These are phyloP conservation scores for Lophura nycthemera DNA, from an alignment of 2,113 vertebrate species.

Conservation along the genomic window DNA sequence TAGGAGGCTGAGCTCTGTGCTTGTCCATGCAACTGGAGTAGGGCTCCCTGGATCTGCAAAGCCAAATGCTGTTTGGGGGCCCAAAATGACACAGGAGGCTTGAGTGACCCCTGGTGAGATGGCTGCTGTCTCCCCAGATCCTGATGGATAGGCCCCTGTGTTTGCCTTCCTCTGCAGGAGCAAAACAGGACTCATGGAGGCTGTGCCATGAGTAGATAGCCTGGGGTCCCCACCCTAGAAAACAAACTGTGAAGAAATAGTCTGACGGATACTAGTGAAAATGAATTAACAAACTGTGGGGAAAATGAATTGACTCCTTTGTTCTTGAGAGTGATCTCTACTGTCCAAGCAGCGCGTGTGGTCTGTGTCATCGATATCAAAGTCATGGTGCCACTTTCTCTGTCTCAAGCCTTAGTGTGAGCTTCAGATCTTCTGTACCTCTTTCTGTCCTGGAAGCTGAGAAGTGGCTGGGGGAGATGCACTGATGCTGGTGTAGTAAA, in stretches of 20 bases:
- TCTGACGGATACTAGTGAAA: background rate
- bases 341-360: background rate
- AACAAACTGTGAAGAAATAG: background rate
- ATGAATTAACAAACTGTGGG: background rate
- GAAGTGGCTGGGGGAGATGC: background rate
- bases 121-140: background rate
- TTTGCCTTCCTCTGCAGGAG: background rate
- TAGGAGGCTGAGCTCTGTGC: rapidly evolving
- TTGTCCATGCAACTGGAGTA: rapidly evolving
- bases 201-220: background rate
- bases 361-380: background rate
- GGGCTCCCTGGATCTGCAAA: rapidly evolving
- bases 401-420: background rate
- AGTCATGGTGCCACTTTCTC: background rate
- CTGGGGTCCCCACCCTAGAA: background rate
- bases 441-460: background rate
- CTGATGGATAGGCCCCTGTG: background rate
- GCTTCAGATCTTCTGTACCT: background rate
- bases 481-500: background rate
- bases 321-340: background rate
- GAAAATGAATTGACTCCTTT: rapidly evolving
- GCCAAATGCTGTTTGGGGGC: background rate
- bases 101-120: background rate
- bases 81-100: background rate
- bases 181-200: background rate